Evolutionary conservation across 2,797 vertebrate species (phyloP), one percentile per base, ranked within the genome.

Genomic region (Arctocebus calabarensis): DNA sequence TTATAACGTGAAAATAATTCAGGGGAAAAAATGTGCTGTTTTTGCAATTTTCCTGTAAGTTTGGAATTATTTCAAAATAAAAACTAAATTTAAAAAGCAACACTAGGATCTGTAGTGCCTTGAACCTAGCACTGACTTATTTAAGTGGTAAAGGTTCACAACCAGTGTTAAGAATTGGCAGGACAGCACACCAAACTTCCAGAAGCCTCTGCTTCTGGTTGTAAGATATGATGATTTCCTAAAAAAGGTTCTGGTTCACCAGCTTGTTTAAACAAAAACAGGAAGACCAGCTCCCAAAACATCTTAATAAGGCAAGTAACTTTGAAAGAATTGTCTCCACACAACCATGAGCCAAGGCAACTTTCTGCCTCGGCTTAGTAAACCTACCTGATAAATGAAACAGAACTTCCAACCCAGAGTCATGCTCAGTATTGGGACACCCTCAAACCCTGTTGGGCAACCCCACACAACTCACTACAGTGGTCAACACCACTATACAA

Each of bases 31-130:
- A 64, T 22, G n/a, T 40, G 68, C 48, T 22, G 23, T 64, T 81
- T 34, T 84, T 79, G 57, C 7, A 66, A 45, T 74, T 74, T 64
- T 79, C 32, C 23, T 37, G 1, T 55, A 34, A 88, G n/a, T 84
- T 40, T 70, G 27, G 37, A 77, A 77, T 88, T 59, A 61, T 48
- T 92, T 84, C 86, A 88, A 88, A 89, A 55, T 64, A 22, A 74
- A 75, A 84, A 59, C 19, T n/a, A 59, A 84, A 84, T 71, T 74
- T 45, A 20, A n/a, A 93, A 91, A 91, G 55, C 55, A 64, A 59
- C 8, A 6, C 32, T 8, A 32, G 23, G 19, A 75, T 19, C 77
- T 75, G 4, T 34, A 71, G 40, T 62, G 8, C 40, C 3, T 10
- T n/a, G 22, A 71, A 59, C 19, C 20, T 6, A 23, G 45, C 7